phyloP scores from a whole-genome alignment of 1,140 invertebrate genomes.

The Solenopsis fugax region DNA sequence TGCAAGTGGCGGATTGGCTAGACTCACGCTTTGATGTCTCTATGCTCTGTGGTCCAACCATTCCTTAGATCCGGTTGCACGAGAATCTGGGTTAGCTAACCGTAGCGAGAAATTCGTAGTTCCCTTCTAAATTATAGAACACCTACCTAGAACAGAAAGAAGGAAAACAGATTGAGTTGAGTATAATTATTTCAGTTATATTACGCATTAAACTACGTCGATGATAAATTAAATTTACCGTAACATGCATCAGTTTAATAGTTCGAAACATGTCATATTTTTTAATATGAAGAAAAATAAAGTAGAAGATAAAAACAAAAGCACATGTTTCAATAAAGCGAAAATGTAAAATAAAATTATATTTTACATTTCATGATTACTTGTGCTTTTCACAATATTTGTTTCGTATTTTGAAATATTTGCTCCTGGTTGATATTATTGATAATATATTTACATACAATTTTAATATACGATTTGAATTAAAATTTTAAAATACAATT shows the following conservation, averaged over 20 bases:
- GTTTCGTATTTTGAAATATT: conserved; percentile 3
- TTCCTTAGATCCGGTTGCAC: not conserved
- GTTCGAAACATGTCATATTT: not conserved
- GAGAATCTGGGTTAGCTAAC: conserved; percentile 10
- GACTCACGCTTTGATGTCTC: conserved; percentile 11
- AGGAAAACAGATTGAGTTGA: conserved; percentile 26
- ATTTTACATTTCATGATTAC: not conserved
- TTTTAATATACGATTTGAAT: not conserved
- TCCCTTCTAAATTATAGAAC: conserved; percentile 26
- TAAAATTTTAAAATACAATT: not conserved
- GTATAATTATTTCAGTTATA: not conserved
- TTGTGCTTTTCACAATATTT: not conserved
- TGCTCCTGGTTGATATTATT: not conserved
- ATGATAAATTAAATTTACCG: not conserved
- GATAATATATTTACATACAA: not conserved
- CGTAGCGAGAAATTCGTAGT: not conserved
- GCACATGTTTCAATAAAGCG: not conserved
- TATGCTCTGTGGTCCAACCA: not conserved
- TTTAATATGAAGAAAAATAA: not conserved
- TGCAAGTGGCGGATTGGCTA: conserved; percentile 9
- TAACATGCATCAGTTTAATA: not conserved
- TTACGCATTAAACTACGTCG: not conserved
- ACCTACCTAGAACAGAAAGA: conserved; percentile 48
- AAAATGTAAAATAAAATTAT: not conserved
- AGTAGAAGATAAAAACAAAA: conserved; percentile 3